Evolutionary conservation across 1,140 invertebrate genomes (phyloP), one percentile per base, ranked within the genome.

Genomic region (Cyrtorhinus lividipennis): DNA sequence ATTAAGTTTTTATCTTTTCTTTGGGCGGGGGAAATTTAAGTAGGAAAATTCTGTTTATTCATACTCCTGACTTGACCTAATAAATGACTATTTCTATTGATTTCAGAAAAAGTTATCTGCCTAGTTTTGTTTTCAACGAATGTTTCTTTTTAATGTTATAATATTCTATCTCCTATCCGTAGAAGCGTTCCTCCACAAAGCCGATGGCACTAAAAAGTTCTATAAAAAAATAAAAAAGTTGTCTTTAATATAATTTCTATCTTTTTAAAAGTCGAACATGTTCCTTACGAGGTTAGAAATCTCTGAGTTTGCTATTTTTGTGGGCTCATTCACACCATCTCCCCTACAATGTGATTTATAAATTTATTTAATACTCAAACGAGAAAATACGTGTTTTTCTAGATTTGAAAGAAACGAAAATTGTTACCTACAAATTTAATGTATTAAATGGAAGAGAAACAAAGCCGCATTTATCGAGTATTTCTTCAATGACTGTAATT

Each of bases 81-180:
- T 61, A 64, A 60, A 64, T 53, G 46, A 48, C 63, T 64, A 64
- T 64, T 46, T 48, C 63, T 64, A 64, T 57, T 60, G 63, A 64
- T 64, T 64, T 61, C 46, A 65, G 59, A 65, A 65, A 65, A 65
- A 65, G 24, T 24, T 23, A 56, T 56, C 22, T 56, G 22, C 10
- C 15, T 18, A 57, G 48, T 53, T 46, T 60, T 38, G 58, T 53
- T 63, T 63, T 56, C 58, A 63, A 38, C 22, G 56, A 63, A 63
- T 44, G 56, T 38, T 38, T 38, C n/a, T n/a, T n/a, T n/a, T 62
- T 62, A 56, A 27, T 62, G 58, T 30, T 57, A 58, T 58, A 38
- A 48, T 63, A 63, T 57, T 53, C 20, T 59, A 44, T 64, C 59
- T 64, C 59, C 59, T 61, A 64, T 64, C 59, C 56, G 59, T 60